Evolutionary conservation across 2,888 invertebrate genomes (phyloP).

Genomic region (Ophion costatus): DNA sequence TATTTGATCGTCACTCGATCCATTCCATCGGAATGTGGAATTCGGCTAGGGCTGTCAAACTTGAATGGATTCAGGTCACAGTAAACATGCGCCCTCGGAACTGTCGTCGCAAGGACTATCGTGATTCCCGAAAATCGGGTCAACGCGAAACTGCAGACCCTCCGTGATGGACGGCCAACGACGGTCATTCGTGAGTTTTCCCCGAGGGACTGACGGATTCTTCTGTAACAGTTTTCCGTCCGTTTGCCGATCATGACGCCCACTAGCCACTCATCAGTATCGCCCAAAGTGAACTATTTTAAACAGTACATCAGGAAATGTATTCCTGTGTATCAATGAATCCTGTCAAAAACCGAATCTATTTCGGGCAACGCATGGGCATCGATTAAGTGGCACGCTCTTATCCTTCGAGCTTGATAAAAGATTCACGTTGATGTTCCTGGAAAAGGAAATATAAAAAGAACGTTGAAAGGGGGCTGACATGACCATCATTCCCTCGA

Average conservation of each 20-base stretch:
- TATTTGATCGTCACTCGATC: neutral
- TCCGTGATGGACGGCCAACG: conserved; percentile 7
- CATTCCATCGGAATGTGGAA: conserved; percentile 5
- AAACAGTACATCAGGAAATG: conserved; percentile 12
- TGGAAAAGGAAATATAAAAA: conserved; percentile 16
- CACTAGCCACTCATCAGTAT: neutral
- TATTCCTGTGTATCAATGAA: neutral
- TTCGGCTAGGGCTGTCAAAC: neutral
- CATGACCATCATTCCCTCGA: conserved; percentile 2
- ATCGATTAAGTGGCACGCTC: neutral
- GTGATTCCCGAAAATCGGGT: conserved; percentile 14
- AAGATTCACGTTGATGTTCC: conserved; percentile 39
- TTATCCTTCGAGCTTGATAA: neutral
- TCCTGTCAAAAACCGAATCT: neutral
- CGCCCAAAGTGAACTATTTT: neutral
- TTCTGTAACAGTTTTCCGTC: neutral
- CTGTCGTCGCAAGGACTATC: conserved; percentile 10
- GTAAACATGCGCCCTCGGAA: neutral
- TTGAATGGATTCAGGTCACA: conserved; percentile 18
- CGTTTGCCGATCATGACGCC: neutral
- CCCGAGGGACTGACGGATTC: neutral
- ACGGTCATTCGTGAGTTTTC: neutral
- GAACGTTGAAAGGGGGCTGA: neutral
- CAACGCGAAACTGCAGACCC: conserved; percentile 6
- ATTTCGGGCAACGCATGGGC: neutral